Evolutionary conservation across 2,888 invertebrate genomes (phyloP).

Genomic region (Tromatobia lineatoria): DNA sequence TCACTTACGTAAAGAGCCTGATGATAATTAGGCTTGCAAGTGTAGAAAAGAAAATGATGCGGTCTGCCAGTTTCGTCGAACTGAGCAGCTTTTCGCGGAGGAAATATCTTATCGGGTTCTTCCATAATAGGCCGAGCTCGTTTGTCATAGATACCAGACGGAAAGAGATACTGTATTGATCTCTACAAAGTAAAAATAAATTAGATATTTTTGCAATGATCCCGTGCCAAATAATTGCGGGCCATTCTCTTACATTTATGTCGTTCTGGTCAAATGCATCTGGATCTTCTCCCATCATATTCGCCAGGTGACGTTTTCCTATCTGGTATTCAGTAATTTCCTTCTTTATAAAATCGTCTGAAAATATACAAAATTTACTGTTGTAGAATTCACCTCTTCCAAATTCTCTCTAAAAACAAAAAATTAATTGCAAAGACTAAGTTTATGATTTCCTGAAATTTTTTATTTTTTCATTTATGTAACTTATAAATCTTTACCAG

Average conservation of each 20-base stretch:
- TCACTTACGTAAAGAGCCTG: slow-evolving; percentile 92
- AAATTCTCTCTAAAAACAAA: slow-evolving; percentile 3
- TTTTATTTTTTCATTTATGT: too few species aligned
- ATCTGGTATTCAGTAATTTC: slow-evolving; percentile 94
- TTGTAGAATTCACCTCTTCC: not conserved
- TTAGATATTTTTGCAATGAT: not conserved
- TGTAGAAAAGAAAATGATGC: slow-evolving; percentile 96
- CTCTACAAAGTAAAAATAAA: slow-evolving; percentile 62
- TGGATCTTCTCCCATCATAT: slow-evolving; percentile 99
- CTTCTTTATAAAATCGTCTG: slow-evolving; percentile 93
- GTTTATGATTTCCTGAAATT: not conserved
- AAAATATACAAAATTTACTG: slow-evolving; percentile 51
- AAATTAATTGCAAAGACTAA: not conserved
- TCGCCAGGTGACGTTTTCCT: slow-evolving; percentile 98
- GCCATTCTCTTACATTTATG: slow-evolving; percentile 89
- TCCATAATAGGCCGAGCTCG: slow-evolving; percentile 96
- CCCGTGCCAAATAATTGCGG: not conserved
- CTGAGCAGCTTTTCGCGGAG: slow-evolving; percentile 93
- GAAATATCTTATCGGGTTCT: slow-evolving; percentile 95
- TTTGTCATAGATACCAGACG: slow-evolving; percentile 95
- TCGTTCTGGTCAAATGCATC: slow-evolving; percentile 95
- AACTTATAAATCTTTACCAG: too few species aligned
- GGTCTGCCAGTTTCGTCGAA: slow-evolving; percentile 97
- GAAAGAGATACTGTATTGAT: slow-evolving; percentile 95
- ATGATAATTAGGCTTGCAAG: slow-evolving; percentile 94